Conservation (phyloP, 1,140 invertebrate species). For the Zaprionus nigranus region DNA sequence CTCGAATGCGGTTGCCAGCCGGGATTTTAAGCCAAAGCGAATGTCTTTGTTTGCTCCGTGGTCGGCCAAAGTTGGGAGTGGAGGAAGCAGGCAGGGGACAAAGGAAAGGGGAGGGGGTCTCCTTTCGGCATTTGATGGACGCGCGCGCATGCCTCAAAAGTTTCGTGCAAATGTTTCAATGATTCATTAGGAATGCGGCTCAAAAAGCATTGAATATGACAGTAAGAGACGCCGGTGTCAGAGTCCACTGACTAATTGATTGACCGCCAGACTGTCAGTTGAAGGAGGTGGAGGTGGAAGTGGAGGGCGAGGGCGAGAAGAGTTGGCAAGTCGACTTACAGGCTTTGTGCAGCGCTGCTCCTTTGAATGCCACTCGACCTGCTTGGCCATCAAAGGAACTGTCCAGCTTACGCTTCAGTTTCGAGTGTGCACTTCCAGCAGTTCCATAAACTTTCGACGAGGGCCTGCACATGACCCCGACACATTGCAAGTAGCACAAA, state of each 20-base stretch:
- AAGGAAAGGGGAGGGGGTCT: background rate
- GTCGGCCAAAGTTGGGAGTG: background rate
- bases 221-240: background rate
- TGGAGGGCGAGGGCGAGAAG: too few species aligned
- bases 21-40: constrained; percentile 4
- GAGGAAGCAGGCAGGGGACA: background rate
- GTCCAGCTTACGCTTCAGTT: background rate
- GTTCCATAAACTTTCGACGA: background rate
- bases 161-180: constrained; percentile 47
- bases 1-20: constrained; percentile 51
- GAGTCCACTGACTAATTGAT: constrained; percentile 15
- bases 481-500: too few species aligned
- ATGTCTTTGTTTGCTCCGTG: constrained; percentile 20
- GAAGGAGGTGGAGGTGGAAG: too few species aligned
- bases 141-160: constrained; percentile 35
- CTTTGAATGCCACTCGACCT: constrained; percentile 1
- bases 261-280: background rate
- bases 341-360: background rate
- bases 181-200: constrained; percentile 58
- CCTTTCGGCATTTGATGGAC: background rate
- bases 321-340: background rate
- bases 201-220: constrained; percentile 22
- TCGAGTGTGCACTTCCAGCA: constrained; percentile 2
- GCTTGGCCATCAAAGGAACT: background rate
- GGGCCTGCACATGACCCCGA: background rate